phyloP scores from a whole-genome alignment of 2,797 vertebrate genomes.

The Rhyacichthys aspro region DNA sequence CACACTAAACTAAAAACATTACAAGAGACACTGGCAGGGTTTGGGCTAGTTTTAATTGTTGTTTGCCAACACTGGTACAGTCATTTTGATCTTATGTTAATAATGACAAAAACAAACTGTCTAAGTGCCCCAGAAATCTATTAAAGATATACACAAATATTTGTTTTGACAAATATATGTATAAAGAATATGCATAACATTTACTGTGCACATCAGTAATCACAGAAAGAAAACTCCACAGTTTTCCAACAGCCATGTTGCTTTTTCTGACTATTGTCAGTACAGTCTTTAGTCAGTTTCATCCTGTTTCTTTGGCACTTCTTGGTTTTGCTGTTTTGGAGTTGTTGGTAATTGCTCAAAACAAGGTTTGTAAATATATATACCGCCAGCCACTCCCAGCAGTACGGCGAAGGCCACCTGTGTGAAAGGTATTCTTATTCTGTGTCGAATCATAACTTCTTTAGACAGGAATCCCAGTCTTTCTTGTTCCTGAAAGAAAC shows the following conservation, averaged over 20 bases:
- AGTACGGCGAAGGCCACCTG: slow-evolving; percentile 76
- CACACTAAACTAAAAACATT: slow-evolving; percentile 1
- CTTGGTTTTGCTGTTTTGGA: slow-evolving; percentile 33
- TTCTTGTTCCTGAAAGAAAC: slow-evolving; percentile 37
- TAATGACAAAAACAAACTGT: too few relatives aligned
- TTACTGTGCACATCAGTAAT: too few relatives aligned
- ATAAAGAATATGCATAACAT: too few relatives aligned
- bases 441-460: slow-evolving; percentile 66
- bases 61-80: too few relatives aligned
- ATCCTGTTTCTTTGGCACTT: slow-evolving; percentile 44
- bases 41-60: too few relatives aligned
- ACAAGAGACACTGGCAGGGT: too few relatives aligned
- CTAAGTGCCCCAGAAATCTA: too few relatives aligned
- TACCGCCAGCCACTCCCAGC: slow-evolving; percentile 84
- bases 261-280: not conserved
- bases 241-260: slow-evolving; percentile 15
- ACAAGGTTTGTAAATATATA: slow-evolving; percentile 89
- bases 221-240: not conserved
- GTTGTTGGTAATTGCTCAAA: slow-evolving; percentile 70
- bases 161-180: too few relatives aligned
- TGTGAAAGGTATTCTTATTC: slow-evolving; percentile 73
- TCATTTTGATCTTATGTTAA: too few relatives aligned
- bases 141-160: too few relatives aligned
- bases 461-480: slow-evolving; percentile 2
- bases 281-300: slow-evolving; percentile 28